phyloP scores from a whole-genome alignment of 1,140 invertebrate genomes.

The Penaeus japonicus region DNA sequence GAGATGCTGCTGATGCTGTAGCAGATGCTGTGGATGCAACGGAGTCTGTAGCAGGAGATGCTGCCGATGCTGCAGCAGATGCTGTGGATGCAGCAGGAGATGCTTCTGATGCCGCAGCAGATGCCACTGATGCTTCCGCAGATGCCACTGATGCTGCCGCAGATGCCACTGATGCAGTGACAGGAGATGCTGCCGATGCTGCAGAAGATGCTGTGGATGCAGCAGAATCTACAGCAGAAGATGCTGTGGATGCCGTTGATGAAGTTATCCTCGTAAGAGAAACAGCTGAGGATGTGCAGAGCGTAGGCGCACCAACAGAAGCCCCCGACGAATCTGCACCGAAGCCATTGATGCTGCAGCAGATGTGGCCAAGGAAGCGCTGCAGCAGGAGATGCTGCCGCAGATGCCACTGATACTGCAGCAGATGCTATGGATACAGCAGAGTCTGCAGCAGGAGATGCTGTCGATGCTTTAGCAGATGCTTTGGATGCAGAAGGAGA shows the following conservation, averaged over 20 bases:
- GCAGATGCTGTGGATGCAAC: no score
- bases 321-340: not conserved
- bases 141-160: no score
- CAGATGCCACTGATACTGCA: not conserved
- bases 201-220: not conserved
- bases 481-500: not conserved
- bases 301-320: no score
- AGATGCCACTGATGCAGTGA: no score
- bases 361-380: not conserved
- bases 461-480: not conserved
- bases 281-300: not conserved
- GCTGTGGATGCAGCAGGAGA: no score
- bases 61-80: no score
- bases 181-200: no score
- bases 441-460: slow-evolving; percentile 6
- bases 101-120: no score
- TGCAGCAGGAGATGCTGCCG: not conserved
- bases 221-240: not conserved
- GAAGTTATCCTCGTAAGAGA: not conserved
- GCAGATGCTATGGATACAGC: not conserved
- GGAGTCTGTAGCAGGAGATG: no score
- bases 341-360: not conserved
- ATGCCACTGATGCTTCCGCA: no score
- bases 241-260: not conserved
- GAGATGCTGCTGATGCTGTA: no score